These are phyloP conservation scores for Dermatemys mawii DNA, from an alignment of 2,113 vertebrate species.

Conservation along the genomic window DNA sequence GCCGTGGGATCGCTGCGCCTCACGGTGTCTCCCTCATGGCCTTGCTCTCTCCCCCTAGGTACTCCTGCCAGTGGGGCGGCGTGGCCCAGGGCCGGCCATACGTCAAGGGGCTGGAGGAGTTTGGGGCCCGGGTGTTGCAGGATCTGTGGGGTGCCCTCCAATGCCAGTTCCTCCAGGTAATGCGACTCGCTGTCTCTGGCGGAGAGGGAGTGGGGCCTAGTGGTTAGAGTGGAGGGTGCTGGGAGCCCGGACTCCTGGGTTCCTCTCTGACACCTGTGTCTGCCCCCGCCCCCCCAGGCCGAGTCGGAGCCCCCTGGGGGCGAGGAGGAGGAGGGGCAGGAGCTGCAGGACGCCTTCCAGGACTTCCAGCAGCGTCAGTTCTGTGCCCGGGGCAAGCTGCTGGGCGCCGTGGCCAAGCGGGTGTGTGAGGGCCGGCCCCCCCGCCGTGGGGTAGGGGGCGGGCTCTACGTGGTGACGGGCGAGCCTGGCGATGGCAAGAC, in stretches of 20 bases:
- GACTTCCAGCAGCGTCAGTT: constrained; percentile 76
- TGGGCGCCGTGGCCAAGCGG: constrained; percentile 51
- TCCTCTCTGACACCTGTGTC: not conserved
- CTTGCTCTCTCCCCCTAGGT: constrained; percentile 51
- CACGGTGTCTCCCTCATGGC: too few species aligned
- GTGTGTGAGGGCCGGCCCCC: constrained; percentile 33
- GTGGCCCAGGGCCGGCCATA: constrained; percentile 80
- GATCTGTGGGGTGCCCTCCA: constrained; percentile 82
- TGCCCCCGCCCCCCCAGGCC: not conserved
- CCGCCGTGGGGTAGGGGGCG: not conserved
- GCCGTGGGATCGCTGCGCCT: not conserved
- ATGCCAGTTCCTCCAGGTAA: constrained; percentile 53
- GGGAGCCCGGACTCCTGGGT: too few species aligned
- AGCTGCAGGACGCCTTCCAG: constrained; percentile 80
- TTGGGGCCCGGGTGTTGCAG: constrained; percentile 80
- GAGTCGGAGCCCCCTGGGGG: constrained; percentile 42
- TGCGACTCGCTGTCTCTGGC: not conserved
- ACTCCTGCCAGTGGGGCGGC: constrained; percentile 85
- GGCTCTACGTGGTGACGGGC: constrained; percentile 80
- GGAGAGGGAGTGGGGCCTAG: not conserved
- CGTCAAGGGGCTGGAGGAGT: constrained; percentile 80
- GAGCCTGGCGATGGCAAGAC: constrained; percentile 87
- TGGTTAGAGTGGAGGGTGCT: not conserved
- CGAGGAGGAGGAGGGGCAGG: constrained; percentile 37
- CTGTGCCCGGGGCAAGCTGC: constrained; percentile 76